Base-by-base conservation (phyloP, 2,888 invertebrate genomes). In the Stenurella melanura region DNA sequence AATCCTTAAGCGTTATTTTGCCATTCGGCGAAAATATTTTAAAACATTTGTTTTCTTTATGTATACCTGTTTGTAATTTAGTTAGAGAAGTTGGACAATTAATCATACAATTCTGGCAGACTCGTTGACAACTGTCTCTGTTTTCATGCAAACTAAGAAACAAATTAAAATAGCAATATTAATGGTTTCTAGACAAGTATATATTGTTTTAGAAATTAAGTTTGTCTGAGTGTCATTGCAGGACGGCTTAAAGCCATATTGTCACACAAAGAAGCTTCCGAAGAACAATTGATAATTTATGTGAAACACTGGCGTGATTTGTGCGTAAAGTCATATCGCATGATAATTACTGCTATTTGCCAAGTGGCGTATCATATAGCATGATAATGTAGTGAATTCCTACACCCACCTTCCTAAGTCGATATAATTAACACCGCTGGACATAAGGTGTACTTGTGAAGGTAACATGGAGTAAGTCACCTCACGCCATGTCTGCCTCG, bases 341-440 rank as follows among this genome's bases (percentile, higher is more conserved):
- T 81, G 83, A 82, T 85, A 85, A 85, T 85, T 84, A 83, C 83
- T 76, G 81, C 80, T 80, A 85, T 85, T 85, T 84, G 84, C 85
- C 82, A 84, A 81, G 83, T 82, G 83, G 80, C 80, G 79, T 84
- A 83, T 83, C 83, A 81, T 82, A 85, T 83, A 81, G 80, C 83
- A 83, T 82, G 82, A 84, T 85, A 85, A 83, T 83, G 80, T 73
- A 76, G 78, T 79, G 81, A 79, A 85, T 84, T 84, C 84, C 82
- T 80, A 83, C 84, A 84, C 84, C 84, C 83, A 84, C 83, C 76
- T 79, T 80, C 80, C 80, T 75, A 82, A 77, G 74, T 78, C 74
- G 78, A 78, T 74, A 77, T 83, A 85, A 85, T 85, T 84, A 85
- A 83, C 84, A 82, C 84, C 77, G 82, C 76, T 81, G 79, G 76